Base-by-base conservation (phyloP, 2,888 invertebrate species). In the Drosophila antonietae region DNA sequence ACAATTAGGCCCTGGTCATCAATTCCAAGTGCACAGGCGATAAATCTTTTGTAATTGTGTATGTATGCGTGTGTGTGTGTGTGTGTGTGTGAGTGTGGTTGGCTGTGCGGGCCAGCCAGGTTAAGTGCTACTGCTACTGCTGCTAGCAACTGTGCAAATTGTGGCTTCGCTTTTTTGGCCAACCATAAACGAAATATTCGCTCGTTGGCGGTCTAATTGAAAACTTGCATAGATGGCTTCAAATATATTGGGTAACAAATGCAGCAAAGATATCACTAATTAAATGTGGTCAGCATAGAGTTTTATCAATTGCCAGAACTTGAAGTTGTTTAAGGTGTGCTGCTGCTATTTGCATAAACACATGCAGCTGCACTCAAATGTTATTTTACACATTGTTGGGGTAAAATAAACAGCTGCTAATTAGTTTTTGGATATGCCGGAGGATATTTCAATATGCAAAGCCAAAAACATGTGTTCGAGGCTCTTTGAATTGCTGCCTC, bases 1-100 rank as follows among this genome's bases (percentile, higher is more conserved):
- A 86, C 86, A 86, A 86, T 86, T 86, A 86, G 86, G 86, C 86
- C 89, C 86, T 90, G 86, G 86, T 89, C 86, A 86, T 86, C 90
- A 86, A 86, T 86, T 86, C 73, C 86, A 90, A 86, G 88, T 86
- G 86, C 86, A 90, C 90, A 90, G 75, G 89, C 86, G 90, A 86
- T 86, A 86, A 86, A 86, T 86, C 90, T 89, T 89, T 79, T 74
- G 90, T 86, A 90, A 90, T 90, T 86, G 89, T 86, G 70, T 78
- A 60, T 68, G 69, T 78, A 57, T 73, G 60, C 12, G 62, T 41
- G 65, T 15, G 15, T 14, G 61, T 67, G 49, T 56, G 18, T 56
- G 23, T 51, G 18, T 28, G 18, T 28, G 28, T 8, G 43, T 52
- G 31, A 9, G 41, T 44, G 49, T 15, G n/a, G 28, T 2, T 47